Conservation (phyloP, 2,888 invertebrate species). For the Acleris cristana region DNA sequence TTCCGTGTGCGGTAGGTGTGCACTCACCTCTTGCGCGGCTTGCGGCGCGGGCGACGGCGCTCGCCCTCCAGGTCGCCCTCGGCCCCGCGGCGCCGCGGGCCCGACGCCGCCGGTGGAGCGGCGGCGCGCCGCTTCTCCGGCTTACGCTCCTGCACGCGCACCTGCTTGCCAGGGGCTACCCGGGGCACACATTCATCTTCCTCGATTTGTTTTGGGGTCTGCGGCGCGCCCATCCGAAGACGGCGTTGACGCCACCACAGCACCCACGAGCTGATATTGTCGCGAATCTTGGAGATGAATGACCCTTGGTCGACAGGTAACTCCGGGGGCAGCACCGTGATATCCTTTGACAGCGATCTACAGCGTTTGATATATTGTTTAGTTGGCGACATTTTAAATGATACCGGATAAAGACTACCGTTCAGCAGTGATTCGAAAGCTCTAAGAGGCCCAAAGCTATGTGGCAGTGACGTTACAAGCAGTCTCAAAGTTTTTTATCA, state of each 20-base stretch:
- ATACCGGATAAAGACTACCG: constrained; percentile 54
- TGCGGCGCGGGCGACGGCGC: constrained; percentile 66
- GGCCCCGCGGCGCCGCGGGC: constrained; percentile 68
- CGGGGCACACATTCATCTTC: constrained; percentile 72
- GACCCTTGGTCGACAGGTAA: constrained; percentile 46
- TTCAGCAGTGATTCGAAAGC: constrained; percentile 63
- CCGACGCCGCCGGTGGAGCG: constrained; percentile 38
- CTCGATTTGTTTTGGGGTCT: constrained; percentile 74
- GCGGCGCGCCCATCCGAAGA: constrained; percentile 82
- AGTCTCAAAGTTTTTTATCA: constrained; percentile 41
- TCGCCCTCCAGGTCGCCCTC: constrained; percentile 72
- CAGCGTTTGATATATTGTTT: constrained; percentile 28
- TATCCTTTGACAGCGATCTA: constrained; percentile 46
- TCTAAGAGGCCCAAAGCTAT: constrained; percentile 57
- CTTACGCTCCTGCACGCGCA: constrained; percentile 63
- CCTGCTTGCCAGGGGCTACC: constrained; percentile 66
- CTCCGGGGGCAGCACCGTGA: constrained; percentile 51
- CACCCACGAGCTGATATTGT: constrained; percentile 79
- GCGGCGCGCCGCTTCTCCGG: constrained; percentile 65
- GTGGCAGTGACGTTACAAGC: constrained; percentile 54
- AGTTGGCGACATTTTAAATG: constrained; percentile 37
- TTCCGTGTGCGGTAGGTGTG: not conserved
- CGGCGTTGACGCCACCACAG: constrained; percentile 81
- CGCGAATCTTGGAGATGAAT: constrained; percentile 74
- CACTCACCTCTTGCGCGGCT: constrained; percentile 65